phyloP scores from a whole-genome alignment of 2,797 vertebrate species.

The Cheirogaleus major region DNA sequence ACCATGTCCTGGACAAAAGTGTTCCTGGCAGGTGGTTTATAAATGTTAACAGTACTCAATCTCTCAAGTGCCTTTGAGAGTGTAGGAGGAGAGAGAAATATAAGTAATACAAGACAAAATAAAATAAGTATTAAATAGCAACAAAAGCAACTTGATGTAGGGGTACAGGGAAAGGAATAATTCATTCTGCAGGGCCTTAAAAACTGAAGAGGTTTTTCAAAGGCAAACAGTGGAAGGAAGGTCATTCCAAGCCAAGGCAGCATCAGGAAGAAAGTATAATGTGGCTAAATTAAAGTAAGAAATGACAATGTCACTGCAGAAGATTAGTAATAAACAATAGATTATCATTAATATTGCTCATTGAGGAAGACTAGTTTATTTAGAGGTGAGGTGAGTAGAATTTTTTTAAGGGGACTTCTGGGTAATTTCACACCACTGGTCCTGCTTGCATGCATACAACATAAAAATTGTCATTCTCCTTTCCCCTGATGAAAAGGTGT shows the following conservation, averaged over 20 bases:
- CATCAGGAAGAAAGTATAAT: background rate
- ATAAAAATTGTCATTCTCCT: background rate
- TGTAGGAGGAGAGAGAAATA: background rate
- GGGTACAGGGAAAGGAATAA: background rate
- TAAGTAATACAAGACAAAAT: background rate
- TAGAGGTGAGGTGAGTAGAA: background rate
- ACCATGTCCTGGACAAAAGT: background rate
- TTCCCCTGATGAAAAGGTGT: background rate
- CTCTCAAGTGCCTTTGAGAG: background rate
- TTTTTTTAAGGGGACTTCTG: background rate
- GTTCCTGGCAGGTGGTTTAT: background rate
- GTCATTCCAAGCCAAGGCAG: background rate
- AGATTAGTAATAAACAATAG: background rate
- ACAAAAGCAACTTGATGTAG: background rate
- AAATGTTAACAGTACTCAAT: background rate
- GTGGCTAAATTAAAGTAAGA: background rate
- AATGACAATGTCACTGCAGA: background rate
- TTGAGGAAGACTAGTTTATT: background rate
- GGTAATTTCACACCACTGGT: background rate
- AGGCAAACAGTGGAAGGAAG: background rate
- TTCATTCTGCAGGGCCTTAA: background rate
- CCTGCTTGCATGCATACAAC: background rate
- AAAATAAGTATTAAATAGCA: background rate
- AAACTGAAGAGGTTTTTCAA: background rate
- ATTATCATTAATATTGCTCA: background rate